These are phyloP conservation scores for Harpegnathos saltator DNA, from an alignment of 1,140 invertebrate genomes.

Conservation along the genomic window DNA sequence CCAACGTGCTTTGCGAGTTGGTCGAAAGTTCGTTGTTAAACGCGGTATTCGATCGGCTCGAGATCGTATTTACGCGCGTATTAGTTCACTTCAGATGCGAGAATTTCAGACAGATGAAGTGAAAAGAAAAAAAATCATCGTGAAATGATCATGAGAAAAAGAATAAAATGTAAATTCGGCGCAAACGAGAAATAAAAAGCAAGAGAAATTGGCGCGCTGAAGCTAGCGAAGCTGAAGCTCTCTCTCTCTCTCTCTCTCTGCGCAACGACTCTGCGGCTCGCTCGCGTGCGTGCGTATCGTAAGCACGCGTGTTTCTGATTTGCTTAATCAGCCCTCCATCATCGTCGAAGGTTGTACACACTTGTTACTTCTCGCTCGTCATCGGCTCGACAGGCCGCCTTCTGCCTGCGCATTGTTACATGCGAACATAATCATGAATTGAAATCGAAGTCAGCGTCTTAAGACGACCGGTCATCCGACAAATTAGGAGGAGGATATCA, in stretches of 20 bases:
- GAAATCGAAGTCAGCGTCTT: slow-evolving; percentile 52
- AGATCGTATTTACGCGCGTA: too few relatives aligned
- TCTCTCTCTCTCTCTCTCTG: not conserved
- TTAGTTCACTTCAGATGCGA: too few relatives aligned
- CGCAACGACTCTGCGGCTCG: not conserved
- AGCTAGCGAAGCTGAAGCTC: not conserved
- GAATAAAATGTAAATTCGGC: not conserved
- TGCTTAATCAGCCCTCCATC: slow-evolving; percentile 59
- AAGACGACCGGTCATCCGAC: slow-evolving; percentile 42
- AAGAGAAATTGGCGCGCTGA: not conserved
- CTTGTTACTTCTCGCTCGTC: slow-evolving; percentile 47
- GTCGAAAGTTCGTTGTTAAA: not conserved
- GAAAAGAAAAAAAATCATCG: too few relatives aligned
- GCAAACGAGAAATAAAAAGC: not conserved
- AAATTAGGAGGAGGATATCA: slow-evolving; percentile 30
- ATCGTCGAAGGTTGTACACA: slow-evolving; percentile 66
- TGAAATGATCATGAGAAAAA: too few relatives aligned
- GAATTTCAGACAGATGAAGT: too few relatives aligned
- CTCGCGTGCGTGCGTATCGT: slow-evolving; percentile 7
- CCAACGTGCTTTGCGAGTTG: not conserved
- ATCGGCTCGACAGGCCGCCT: slow-evolving; percentile 39
- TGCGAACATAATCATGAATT: slow-evolving; percentile 57
- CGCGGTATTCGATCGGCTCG: not conserved
- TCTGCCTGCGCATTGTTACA: slow-evolving; percentile 47
- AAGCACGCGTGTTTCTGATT: slow-evolving; percentile 39